Evolutionary conservation across 2,113 vertebrate species (phyloP), one percentile per base, ranked within the genome.

Genomic region (Rhinoptilus africanus): DNA sequence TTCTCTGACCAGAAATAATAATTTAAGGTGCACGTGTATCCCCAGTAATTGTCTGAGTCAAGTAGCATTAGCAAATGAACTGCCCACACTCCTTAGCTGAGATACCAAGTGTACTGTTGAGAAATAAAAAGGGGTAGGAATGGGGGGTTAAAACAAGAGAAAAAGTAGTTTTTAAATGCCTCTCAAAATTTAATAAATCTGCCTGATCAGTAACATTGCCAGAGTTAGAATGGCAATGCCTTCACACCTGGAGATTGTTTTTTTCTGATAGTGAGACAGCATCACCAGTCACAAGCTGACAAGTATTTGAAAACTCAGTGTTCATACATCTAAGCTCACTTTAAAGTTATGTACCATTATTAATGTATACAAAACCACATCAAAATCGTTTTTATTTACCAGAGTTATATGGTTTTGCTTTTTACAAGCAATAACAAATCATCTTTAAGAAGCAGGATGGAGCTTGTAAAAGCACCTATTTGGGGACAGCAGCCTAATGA

Each of bases 11-110:
- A 85, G 59, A 92, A 89, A 60, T 14, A 41, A 35, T n/a, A 72
- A 57, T 86, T 64, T 37, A 60, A 68, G 59, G 63, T 37, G 37
- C 6, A 37, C 0, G 0, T 22, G 17, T 7, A 4, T 8, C 34
- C 28, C 30, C 34, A 24, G 37, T 23, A 57, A 79, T 47, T 10
- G 32, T 35, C 37, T 2, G 0, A 35, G 34, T 34, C 34, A 20
- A 53, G 56, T 13, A 54, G 48, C 14, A 2, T 17, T 45, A 89
- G 32, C 34, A 85, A 93, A 50, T 34, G 50, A 57, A 24, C 54
- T 41, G 63, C 20, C 18, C 12, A 6, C 3, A 1, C 20, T 50
- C 48, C 35, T 66, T 87, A 56, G 67, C 68, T 28, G 34, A 80
- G 54, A 24, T 22, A 72, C 6, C 47, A 77, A 62, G 18, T 6